Base-by-base conservation (phyloP, 1,140 invertebrate species). In the Drosophila virilis region DNA sequence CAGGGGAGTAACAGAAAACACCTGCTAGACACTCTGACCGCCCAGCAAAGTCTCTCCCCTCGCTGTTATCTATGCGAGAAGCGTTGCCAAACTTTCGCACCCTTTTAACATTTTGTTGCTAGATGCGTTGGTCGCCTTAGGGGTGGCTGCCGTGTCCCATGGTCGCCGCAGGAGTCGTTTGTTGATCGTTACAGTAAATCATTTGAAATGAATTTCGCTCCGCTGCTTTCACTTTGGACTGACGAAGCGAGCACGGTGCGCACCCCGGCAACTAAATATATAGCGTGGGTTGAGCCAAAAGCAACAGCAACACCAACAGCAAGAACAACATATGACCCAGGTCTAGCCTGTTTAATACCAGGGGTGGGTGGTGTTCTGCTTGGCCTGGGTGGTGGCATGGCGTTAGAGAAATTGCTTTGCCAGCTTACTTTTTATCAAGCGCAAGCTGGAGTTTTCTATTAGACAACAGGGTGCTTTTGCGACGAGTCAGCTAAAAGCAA, bases 181-280 rank as follows among this genome's bases (percentile, higher is more conserved):
- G 80, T 83, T 88, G 84, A 88, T 88, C 84, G 80, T 88, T 89
- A 89, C 77, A 88, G 84, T 88, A 88, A 89, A 88, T 88, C 84
- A 88, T 88, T 80, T 68, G 70, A 89, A 88, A 88, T 83, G 84
- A 89, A 83, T 84, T 88, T 89, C 84, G 69, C 79, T 80, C 67
- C 58, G 62, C 61, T 73, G 70, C 55, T 37, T 58, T 74, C 66
- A 62, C 74, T 71, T 66, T 62, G 50, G 50, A 22, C 35, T 17
- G 43, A 17, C 43, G 15, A 8, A 46, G 13, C 15, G 15, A 15
- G 48, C 9, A 35, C 32, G 33, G 35, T 45, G 55, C 38, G 55
- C 62, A 69, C 58, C 61, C 68, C 54, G 60, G 50, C 62, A 61
- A 84, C 67, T 74, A 73, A 80, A 64, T 83, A 77, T 81, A 83